These are phyloP conservation scores for Cheiracanthium punctorium DNA, from an alignment of 2,888 invertebrate species.

Conservation along the genomic window DNA sequence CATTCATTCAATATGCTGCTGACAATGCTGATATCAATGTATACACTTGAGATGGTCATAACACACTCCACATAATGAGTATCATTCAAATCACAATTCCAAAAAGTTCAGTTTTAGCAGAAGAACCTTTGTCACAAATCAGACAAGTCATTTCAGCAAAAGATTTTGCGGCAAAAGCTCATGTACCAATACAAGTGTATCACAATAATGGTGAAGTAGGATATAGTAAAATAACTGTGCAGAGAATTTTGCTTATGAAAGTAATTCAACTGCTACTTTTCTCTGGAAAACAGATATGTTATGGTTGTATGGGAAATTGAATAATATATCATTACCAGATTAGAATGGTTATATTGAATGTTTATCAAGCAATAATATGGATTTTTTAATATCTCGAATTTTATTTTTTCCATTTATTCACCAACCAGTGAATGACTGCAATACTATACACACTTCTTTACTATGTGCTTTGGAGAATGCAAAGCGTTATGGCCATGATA, in stretches of 20 bases:
- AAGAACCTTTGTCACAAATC: background rate
- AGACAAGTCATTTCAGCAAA: background rate
- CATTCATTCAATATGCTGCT: constrained; percentile 71
- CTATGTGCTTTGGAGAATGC: too few species aligned
- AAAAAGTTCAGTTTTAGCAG: constrained; percentile 13
- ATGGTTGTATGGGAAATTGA: background rate
- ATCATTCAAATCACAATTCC: constrained; percentile 72
- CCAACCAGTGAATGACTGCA: background rate
- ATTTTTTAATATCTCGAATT: background rate
- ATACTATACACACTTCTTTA: too few species aligned
- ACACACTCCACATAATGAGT: constrained; percentile 73
- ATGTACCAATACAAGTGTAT: background rate
- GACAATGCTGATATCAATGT: constrained; percentile 73
- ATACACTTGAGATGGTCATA: constrained; percentile 70
- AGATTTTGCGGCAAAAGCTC: constrained; percentile 1
- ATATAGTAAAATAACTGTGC: constrained; percentile 9
- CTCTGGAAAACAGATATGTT: background rate
- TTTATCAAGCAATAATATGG: constrained; percentile 1
- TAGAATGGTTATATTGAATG: background rate
- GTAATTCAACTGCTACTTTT: background rate
- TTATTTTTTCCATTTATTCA: background rate
- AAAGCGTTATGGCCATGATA: too few species aligned
- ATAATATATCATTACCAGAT: constrained; percentile 2
- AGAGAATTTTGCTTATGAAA: constrained; percentile 5
- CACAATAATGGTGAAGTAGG: background rate